phyloP scores from a whole-genome alignment of 2,797 vertebrate genomes.

The Parauchenoglanis ngamensis region DNA sequence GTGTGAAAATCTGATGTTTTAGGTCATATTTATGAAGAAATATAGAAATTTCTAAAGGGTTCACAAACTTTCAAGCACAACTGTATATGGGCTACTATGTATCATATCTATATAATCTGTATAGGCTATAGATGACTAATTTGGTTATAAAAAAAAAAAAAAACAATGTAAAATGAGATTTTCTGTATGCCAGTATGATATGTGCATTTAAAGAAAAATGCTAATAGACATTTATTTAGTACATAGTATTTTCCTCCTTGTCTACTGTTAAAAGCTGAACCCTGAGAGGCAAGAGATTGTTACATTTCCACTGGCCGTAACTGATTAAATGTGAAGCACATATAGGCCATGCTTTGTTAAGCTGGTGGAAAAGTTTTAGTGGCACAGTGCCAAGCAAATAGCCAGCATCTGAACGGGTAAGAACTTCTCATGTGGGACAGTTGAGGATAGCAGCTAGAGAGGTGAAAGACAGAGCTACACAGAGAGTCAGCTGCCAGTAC shows the following conservation, averaged over 20 bases:
- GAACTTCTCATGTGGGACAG: background rate
- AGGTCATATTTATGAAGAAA: too few relatives aligned
- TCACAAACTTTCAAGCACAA: too few relatives aligned
- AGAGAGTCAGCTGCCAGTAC: constrained; percentile 53
- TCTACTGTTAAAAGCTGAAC: background rate
- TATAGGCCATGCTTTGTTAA: constrained; percentile 66
- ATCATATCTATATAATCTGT: too few relatives aligned
- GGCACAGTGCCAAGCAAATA: background rate
- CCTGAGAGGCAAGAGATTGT: background rate
- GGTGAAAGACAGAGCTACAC: constrained; percentile 30
- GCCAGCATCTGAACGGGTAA: background rate
- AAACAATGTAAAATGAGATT: background rate
- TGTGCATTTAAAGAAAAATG: background rate
- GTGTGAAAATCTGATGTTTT: too few relatives aligned
- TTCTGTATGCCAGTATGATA: background rate
- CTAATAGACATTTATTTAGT: too few relatives aligned
- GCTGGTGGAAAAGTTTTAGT: constrained; percentile 6
- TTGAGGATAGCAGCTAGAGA: background rate
- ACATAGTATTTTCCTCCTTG: background rate
- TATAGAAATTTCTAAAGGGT: too few relatives aligned
- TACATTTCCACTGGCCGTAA: constrained; percentile 27
- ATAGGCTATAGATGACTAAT: too few relatives aligned
- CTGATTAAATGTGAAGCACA: constrained; percentile 73
- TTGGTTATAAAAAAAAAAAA: background rate
- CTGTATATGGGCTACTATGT: too few relatives aligned